A percentile compares a stretch with the other conserved stretches of the same genome.
Conservation (phyloP, 2,888 invertebrate genomes). For the Hartigia nigra region DNA sequence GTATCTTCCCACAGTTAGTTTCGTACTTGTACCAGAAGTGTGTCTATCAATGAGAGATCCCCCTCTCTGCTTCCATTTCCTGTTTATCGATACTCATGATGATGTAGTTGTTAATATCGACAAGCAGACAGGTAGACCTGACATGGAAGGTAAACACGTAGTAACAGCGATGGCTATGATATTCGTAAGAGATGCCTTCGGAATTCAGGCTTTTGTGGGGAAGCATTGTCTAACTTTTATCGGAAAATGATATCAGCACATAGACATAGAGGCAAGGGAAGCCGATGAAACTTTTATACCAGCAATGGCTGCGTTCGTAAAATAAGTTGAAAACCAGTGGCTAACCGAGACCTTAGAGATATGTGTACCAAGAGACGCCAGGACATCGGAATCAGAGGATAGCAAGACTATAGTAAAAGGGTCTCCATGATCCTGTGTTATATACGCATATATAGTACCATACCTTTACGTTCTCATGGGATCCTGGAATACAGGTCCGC, state of each 20-base stretch:
- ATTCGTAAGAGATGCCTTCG: too few relatives aligned
- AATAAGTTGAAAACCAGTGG: not conserved
- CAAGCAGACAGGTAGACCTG: not conserved
- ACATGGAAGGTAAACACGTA: not conserved
- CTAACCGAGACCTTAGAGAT: not conserved
- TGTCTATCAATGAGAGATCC: not conserved
- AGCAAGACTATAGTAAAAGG: not conserved
- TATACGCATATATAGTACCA: not conserved
- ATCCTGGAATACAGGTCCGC: not conserved
- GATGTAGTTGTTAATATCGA: not conserved
- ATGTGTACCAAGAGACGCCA: not conserved
- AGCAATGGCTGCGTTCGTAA: not conserved
- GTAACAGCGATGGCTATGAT: too few relatives aligned
- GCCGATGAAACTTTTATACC: constrained; percentile 33
- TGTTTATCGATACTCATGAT: not conserved
- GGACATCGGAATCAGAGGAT: not conserved
- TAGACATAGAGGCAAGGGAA: constrained; percentile 18
- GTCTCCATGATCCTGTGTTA: not conserved
- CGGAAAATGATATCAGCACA: constrained; percentile 45
- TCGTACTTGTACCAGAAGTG: not conserved
- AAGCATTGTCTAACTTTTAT: constrained; percentile 39
- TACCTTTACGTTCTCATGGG: not conserved
- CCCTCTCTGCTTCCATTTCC: not conserved
- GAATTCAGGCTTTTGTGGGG: constrained; percentile 3
- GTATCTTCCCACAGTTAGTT: not conserved